Evolutionary conservation across 2,797 vertebrate genomes (phyloP).

Genomic region (Lacerta agilis): DNA sequence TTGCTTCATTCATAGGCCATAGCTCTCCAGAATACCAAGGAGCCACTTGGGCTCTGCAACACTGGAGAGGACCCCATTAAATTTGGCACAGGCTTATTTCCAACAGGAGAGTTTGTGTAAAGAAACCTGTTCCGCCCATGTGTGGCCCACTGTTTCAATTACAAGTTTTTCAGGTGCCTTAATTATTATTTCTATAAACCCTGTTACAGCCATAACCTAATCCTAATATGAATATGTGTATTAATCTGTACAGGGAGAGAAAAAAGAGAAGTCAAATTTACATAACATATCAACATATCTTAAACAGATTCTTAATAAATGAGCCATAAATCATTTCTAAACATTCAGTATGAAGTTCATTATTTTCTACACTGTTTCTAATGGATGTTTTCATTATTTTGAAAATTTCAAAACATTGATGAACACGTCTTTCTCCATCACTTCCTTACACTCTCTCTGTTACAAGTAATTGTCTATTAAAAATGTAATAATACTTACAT

Average conservation of each 20-base stretch:
- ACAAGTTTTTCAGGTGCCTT: background rate
- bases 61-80: background rate
- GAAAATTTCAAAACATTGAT: slow-evolving; percentile 8
- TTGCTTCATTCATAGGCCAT: too few species aligned
- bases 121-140: background rate
- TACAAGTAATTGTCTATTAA: slow-evolving; percentile 27
- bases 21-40: too few species aligned
- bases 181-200: background rate
- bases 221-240: too few species aligned
- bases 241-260: too few species aligned
- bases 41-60: too few species aligned
- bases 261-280: too few species aligned
- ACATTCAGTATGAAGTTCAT: too few species aligned
- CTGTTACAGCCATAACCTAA: too few species aligned
- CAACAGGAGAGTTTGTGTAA: background rate
- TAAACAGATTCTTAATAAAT: too few species aligned
- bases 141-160: background rate
- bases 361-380: too few species aligned
- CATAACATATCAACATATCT: too few species aligned
- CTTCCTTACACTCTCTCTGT: background rate
- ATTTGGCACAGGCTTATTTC: background rate
- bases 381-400: slow-evolving; percentile 2
- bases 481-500: slow-evolving; percentile 1
- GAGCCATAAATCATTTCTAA: too few species aligned
- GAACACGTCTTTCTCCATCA: background rate